These are phyloP conservation scores for Dendrocopos noguchii DNA, from an alignment of 2,113 vertebrate species.

Conservation along the genomic window DNA sequence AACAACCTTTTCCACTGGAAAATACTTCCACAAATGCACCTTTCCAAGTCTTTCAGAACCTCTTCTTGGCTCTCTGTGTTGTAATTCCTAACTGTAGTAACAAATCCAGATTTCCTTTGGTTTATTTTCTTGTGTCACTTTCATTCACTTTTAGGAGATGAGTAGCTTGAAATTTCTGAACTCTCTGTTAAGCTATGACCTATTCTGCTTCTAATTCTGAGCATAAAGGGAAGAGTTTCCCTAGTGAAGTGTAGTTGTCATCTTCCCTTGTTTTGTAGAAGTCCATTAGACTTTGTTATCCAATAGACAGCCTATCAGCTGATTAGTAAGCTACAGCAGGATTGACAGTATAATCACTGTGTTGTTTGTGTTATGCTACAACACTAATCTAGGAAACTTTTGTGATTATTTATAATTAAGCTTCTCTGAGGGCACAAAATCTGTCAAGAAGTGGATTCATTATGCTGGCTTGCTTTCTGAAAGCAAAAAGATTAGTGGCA, in stretches of 20 bases:
- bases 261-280: not conserved
- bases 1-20: not conserved
- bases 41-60: not conserved
- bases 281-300: not conserved
- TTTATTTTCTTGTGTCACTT: not conserved
- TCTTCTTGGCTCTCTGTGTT: not conserved
- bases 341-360: not conserved
- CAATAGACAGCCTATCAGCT: not conserved
- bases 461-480: not conserved
- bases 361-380: not conserved
- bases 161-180: not conserved
- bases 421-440: not conserved
- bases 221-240: not conserved
- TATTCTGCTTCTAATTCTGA: not conserved
- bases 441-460: not conserved
- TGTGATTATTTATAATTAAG: slow-evolving; percentile 7
- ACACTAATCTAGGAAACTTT: not conserved
- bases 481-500: not conserved
- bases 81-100: not conserved
- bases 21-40: not conserved
- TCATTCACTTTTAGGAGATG: not conserved
- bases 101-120: not conserved
- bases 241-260: not conserved
- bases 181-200: not conserved
- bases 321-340: not conserved